Conservation (phyloP, 64 coral and sea anemone genomes). For the Catalaphyllia jardinei region DNA sequence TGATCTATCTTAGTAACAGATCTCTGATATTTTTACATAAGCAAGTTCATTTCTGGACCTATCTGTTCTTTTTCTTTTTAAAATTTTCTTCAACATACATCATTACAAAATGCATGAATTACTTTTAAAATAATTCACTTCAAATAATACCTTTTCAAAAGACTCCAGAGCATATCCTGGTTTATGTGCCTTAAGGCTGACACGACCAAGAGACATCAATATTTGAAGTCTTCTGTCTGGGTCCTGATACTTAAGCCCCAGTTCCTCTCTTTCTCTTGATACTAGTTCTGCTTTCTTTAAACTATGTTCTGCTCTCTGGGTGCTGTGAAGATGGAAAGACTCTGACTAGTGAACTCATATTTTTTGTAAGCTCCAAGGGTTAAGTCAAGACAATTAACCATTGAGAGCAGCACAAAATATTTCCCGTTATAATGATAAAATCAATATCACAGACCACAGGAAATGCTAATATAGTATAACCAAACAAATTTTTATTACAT, state of each 20-base stretch:
- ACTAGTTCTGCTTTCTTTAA: slow-evolving; percentile 93
- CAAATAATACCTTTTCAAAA: slow-evolving; percentile 79
- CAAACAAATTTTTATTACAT: no score
- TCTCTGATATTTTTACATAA: no score
- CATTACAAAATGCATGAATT: no score
- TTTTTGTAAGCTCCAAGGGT: not conserved
- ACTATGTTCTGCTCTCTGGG: slow-evolving; percentile 78
- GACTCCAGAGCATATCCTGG: slow-evolving; percentile 78
- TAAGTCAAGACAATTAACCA: no score
- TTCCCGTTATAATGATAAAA: no score
- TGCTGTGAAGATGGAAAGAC: slow-evolving; percentile 10
- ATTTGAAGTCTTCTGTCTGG: slow-evolving; percentile 67
- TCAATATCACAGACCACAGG: no score
- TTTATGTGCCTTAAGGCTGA: slow-evolving; percentile 64
- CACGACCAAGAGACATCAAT: slow-evolving; percentile 67
- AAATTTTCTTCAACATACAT: no score
- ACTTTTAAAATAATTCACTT: no score
- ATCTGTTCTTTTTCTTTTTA: not conserved
- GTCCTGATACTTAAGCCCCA: slow-evolving; percentile 43
- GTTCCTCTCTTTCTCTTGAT: slow-evolving; percentile 66
- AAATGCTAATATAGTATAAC: no score
- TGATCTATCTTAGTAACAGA: no score
- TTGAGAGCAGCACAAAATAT: no score
- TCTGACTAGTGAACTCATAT: not conserved
- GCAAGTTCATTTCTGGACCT: no score